phyloP scores from a whole-genome alignment of 2,113 vertebrate genomes.

The Aramus guarauna region DNA sequence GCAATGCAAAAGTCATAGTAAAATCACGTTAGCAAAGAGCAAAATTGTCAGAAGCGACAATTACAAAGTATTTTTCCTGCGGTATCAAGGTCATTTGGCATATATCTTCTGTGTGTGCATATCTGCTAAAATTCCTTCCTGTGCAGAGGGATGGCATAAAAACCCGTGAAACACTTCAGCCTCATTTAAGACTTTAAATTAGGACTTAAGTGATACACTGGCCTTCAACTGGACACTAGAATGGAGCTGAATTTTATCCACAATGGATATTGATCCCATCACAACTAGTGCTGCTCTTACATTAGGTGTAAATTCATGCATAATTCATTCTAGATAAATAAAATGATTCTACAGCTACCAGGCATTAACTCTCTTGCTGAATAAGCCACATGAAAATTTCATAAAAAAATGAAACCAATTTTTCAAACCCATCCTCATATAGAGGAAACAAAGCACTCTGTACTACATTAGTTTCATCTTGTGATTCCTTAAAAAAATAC shows the following conservation, averaged over 20 bases:
- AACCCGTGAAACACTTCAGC: background rate
- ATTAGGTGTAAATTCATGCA: conserved; percentile 12
- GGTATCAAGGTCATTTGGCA: background rate
- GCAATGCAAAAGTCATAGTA: background rate
- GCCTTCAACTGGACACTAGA: background rate
- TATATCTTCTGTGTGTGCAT: background rate
- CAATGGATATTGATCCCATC: background rate
- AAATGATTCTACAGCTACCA: background rate
- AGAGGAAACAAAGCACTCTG: background rate
- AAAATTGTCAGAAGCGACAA: background rate
- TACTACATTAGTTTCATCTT: background rate
- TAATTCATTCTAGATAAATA: conserved; percentile 14
- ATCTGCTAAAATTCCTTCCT: background rate
- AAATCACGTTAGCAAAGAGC: background rate
- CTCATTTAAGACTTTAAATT: background rate
- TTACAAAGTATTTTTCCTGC: background rate
- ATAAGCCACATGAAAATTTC: conserved; percentile 18
- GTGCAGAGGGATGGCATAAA: background rate
- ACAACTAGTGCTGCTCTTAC: background rate
- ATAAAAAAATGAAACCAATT: background rate
- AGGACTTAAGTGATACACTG: background rate
- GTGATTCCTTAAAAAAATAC: background rate
- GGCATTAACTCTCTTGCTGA: background rate
- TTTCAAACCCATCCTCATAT: background rate
- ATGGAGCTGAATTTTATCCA: background rate